Percentiles rank a stretch among this genome's conserved stretches.
Conservation (phyloP, 1,140 invertebrate genomes). For the Ridgeia piscesae region DNA sequence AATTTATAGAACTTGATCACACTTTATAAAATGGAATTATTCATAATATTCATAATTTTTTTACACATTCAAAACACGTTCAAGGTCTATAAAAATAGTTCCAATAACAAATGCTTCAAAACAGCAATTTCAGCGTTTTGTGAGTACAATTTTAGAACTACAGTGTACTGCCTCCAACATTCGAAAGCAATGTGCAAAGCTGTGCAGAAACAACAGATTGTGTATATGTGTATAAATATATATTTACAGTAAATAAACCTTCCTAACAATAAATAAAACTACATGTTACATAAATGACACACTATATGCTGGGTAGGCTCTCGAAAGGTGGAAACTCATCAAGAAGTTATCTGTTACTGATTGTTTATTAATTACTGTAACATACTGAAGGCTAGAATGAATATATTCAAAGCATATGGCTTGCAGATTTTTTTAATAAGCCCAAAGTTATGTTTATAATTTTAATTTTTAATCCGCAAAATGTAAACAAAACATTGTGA, state of each 20-base stretch:
- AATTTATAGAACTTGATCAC: neutral
- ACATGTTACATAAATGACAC: neutral
- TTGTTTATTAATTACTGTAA: no score
- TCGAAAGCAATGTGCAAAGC: neutral
- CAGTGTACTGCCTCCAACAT: neutral
- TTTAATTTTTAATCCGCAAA: no score
- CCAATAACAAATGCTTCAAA: neutral
- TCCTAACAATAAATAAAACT: neutral
- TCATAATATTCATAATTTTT: neutral
- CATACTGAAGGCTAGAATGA: no score
- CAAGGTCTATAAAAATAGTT: neutral
- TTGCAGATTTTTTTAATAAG: no score
- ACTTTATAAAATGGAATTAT: neutral
- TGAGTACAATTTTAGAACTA: neutral
- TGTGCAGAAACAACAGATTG: neutral
- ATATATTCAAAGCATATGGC: no score
- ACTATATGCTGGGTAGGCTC: neutral
- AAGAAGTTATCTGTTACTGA: no score
- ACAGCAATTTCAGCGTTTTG: neutral
- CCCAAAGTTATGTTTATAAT: no score
- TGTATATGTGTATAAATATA: slow-evolving; percentile 1
- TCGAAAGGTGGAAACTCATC: no score
- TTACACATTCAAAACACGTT: no score
- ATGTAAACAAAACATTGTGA: no score
- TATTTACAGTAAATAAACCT: neutral